phyloP scores from a whole-genome alignment of 2,797 vertebrate genomes.

The Mus spretus region DNA sequence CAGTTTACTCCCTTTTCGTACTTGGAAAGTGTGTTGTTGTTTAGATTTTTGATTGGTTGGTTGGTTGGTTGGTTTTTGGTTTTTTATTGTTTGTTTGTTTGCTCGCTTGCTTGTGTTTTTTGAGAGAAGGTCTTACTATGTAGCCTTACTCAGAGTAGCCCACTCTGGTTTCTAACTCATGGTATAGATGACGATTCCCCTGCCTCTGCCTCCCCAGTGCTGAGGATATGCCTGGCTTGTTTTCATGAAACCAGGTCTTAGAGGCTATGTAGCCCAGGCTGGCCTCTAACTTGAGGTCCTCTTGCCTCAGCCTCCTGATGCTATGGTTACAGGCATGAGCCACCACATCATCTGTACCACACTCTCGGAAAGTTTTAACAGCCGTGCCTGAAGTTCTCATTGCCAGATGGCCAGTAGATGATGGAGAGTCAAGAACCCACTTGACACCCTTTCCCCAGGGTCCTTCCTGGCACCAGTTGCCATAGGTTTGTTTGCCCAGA shows the following conservation, averaged over 20 bases:
- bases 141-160: too few relatives aligned
- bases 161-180: not conserved
- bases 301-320: not conserved
- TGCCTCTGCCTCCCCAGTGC: not conserved
- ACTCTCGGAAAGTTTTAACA: not conserved
- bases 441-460: not conserved
- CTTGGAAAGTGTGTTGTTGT: not conserved
- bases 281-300: not conserved
- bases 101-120: not conserved
- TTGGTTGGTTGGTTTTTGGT: not conserved
- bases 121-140: not conserved
- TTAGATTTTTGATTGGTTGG: not conserved
- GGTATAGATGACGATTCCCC: not conserved
- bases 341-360: not conserved
- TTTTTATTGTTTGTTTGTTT: too few relatives aligned
- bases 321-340: not conserved
- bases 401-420: not conserved
- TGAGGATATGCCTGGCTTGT: not conserved
- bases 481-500: not conserved
- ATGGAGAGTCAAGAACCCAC: not conserved
- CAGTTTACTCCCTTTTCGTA: not conserved
- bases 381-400: too few relatives aligned
- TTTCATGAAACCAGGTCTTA: not conserved
- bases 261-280: not conserved
- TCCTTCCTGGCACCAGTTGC: constrained; percentile 19